Conservation (phyloP, 1,140 invertebrate species). For the Listronotus oregonensis region DNA sequence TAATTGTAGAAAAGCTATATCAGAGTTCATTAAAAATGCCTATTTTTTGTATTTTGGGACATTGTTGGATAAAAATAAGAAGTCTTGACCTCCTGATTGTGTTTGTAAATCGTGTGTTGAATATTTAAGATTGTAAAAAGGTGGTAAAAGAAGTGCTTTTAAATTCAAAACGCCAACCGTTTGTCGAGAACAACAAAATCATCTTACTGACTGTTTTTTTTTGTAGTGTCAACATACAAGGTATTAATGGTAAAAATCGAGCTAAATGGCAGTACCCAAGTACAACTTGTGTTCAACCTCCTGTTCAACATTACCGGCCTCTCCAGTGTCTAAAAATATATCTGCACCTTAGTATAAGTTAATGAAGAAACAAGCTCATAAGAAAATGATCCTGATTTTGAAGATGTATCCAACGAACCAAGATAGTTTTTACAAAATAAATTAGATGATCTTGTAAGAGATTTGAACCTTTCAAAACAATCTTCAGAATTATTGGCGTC, state of each 20-base stretch:
- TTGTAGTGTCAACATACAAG: neutral
- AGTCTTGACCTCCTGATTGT: no score
- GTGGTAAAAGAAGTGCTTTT: conserved; percentile 9
- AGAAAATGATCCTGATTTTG: conserved; percentile 4
- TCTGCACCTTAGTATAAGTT: neutral
- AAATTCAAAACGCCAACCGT: conserved; percentile 3
- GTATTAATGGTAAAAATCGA: neutral
- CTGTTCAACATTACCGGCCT: no score
- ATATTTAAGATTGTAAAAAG: neutral
- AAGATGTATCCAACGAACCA: neutral
- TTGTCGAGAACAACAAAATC: conserved; percentile 2
- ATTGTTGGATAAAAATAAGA: no score
- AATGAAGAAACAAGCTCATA: neutral
- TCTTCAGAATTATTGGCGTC: neutral
- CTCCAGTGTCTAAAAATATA: neutral
- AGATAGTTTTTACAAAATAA: conserved; percentile 12
- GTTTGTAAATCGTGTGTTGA: neutral
- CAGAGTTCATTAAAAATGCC: no score
- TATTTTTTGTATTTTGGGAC: no score
- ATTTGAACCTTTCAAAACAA: neutral
- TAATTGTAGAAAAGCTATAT: no score
- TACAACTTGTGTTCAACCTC: no score
- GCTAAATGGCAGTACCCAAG: neutral
- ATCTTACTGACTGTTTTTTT: neutral
- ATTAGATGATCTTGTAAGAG: neutral